These are phyloP conservation scores for Rattus rattus DNA, from an alignment of 2,113 vertebrate species.

Conservation along the genomic window DNA sequence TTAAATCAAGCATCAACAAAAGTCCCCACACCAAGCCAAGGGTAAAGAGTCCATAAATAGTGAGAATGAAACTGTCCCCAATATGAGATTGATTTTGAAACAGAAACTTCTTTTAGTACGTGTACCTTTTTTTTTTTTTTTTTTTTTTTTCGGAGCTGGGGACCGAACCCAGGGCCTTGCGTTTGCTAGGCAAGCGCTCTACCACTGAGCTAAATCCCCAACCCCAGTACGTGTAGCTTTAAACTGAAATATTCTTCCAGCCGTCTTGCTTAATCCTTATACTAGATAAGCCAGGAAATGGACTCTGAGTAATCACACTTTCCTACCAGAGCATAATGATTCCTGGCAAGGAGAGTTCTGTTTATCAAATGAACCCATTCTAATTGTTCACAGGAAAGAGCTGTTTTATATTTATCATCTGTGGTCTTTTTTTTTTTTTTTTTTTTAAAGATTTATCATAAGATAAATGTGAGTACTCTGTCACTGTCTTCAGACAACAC, in stretches of 20 bases:
- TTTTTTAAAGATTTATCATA: too few species aligned
- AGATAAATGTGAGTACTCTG: too few species aligned
- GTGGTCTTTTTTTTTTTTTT: not conserved
- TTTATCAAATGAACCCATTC: slow-evolving; percentile 54
- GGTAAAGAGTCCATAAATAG: not conserved
- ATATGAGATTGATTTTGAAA: slow-evolving; percentile 53
- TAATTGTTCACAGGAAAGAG: slow-evolving; percentile 26
- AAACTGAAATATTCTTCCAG: slow-evolving; percentile 12
- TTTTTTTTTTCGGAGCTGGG: too few species aligned
- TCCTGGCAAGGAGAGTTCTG: slow-evolving; percentile 12
- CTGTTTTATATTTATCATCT: slow-evolving; percentile 50
- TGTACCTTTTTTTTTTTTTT: too few species aligned
- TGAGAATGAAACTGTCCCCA: slow-evolving; percentile 22
- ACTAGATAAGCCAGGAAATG: slow-evolving; percentile 14
- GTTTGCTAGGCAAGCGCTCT: too few species aligned
- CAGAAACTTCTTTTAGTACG: not conserved
- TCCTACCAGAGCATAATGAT: not conserved
- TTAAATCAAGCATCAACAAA: slow-evolving; percentile 14
- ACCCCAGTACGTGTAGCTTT: not conserved
- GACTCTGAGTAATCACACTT: slow-evolving; percentile 50
- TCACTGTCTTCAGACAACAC: too few species aligned
- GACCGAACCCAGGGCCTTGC: too few species aligned
- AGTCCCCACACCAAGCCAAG: not conserved
- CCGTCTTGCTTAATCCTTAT: slow-evolving; percentile 13
- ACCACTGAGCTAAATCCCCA: too few species aligned